These are phyloP conservation scores for Trididemnum clinides DNA, from an alignment of 23 tunicate species.

Conservation along the genomic window DNA sequence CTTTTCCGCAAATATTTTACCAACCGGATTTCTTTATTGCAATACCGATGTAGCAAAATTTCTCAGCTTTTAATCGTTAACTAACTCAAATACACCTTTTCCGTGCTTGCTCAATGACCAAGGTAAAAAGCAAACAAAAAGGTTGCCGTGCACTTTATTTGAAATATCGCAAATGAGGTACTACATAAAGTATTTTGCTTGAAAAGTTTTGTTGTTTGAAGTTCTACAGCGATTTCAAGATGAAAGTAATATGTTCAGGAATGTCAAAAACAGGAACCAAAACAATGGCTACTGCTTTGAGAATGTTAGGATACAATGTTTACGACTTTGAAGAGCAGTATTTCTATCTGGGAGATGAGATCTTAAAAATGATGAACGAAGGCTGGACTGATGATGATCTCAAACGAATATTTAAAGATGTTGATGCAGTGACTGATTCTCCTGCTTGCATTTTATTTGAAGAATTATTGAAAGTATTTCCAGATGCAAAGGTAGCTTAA, in stretches of 20 bases:
- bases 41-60: too few relatives aligned
- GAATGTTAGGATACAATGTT: constrained; percentile 51
- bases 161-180: too few relatives aligned
- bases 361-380: constrained; percentile 1
- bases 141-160: too few relatives aligned
- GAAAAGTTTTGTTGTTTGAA: too few relatives aligned
- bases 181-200: too few relatives aligned
- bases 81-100: too few relatives aligned
- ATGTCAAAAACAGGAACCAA: constrained; percentile 68
- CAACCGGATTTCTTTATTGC: too few relatives aligned
- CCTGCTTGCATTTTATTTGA: constrained; percentile 63
- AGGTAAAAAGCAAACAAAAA: too few relatives aligned
- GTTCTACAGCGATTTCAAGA: too few relatives aligned
- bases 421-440: constrained; percentile 71
- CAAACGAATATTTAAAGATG: constrained; percentile 29
- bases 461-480: constrained; percentile 52
- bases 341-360: constrained; percentile 34
- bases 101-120: too few relatives aligned
- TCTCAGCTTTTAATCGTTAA: too few relatives aligned
- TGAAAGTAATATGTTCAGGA: constrained; percentile 66
- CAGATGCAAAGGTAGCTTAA: constrained; percentile 78
- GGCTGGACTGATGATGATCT: constrained; percentile 58
- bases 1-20: too few relatives aligned
- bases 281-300: constrained; percentile 40
- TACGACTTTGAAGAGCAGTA: constrained; percentile 68